Evolutionary conservation across 2,797 vertebrate species (phyloP).

Genomic region (Anabas testudineus): DNA sequence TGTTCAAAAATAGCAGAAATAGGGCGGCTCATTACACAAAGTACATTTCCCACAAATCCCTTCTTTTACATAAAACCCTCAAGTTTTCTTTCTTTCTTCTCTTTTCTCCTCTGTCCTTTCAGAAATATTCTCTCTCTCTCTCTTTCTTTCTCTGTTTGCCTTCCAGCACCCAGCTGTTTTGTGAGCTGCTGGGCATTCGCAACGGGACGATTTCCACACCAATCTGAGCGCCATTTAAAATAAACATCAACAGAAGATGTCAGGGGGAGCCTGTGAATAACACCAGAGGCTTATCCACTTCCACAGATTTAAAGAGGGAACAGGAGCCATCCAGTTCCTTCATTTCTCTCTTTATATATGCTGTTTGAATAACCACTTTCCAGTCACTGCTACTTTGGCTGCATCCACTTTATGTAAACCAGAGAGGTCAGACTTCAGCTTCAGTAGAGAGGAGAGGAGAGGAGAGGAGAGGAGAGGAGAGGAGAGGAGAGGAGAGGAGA

Average conservation of each 20-base stretch:
- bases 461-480: background rate
- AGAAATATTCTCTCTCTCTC: conserved; percentile 25
- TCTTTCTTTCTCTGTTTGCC: conserved; percentile 43
- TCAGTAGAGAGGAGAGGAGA: conserved; percentile 20
- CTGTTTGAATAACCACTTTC: conserved; percentile 72
- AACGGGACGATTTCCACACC: conserved; percentile 71
- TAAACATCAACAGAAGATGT: conserved; percentile 80
- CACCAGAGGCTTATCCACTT: conserved; percentile 80
- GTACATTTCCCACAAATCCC: conserved; percentile 66
- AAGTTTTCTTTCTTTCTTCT: conserved; percentile 32
- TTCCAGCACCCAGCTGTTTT: conserved; percentile 72
- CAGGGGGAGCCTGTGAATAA: conserved; percentile 74
- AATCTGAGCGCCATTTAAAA: conserved; percentile 74
- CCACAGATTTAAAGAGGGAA: conserved; percentile 66
- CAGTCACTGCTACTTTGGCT: conserved; percentile 57
- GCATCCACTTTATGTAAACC: conserved; percentile 46
- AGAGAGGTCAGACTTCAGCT: conserved; percentile 49
- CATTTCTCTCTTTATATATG: conserved; percentile 52
- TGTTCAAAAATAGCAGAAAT: conserved; percentile 66
- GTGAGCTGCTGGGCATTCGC: conserved; percentile 66
- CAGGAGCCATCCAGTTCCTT: conserved; percentile 64
- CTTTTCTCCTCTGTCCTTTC: conserved; percentile 36
- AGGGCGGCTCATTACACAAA: conserved; percentile 70
- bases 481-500: conserved; percentile 19
- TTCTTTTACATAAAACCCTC: conserved; percentile 63